phyloP scores from a whole-genome alignment of 2,888 invertebrate species.

The Cephus rjabovi region DNA sequence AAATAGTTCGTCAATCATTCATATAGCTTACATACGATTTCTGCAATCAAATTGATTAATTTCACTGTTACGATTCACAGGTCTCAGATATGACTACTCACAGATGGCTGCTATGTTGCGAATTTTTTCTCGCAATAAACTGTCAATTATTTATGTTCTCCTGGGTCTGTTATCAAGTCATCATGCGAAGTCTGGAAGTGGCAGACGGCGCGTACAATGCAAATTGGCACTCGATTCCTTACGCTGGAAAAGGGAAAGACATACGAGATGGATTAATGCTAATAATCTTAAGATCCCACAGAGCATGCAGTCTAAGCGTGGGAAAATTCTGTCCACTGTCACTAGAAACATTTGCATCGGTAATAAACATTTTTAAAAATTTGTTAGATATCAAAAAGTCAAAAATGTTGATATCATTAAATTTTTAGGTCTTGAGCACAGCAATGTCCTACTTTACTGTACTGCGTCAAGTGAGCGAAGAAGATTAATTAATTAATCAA shows the following conservation, averaged over 20 bases:
- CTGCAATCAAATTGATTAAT: not conserved
- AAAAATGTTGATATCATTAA: not conserved
- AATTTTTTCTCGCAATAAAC: not conserved
- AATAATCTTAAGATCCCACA: not conserved
- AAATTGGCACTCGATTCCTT: not conserved
- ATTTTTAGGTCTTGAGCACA: slow-evolving; percentile 30
- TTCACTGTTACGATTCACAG: not conserved
- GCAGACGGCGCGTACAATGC: not conserved
- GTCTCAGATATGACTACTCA: not conserved
- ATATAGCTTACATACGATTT: not conserved
- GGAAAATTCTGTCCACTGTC: not conserved
- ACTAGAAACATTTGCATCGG: not conserved
- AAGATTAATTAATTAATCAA: not conserved
- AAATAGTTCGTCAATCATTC: not conserved
- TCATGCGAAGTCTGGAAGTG: not conserved
- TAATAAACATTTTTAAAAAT: not conserved
- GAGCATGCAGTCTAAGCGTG: not conserved
- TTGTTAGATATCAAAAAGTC: not conserved
- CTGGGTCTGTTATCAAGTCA: not conserved
- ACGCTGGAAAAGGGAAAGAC: not conserved
- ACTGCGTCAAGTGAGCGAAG: slow-evolving; percentile 31
- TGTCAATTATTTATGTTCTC: not conserved
- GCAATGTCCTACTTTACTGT: slow-evolving; percentile 33
- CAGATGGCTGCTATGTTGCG: not conserved
- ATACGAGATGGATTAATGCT: not conserved